Evolutionary conservation across 2,888 invertebrate species (phyloP).

Genomic region (Criorhina ranunculi): DNA sequence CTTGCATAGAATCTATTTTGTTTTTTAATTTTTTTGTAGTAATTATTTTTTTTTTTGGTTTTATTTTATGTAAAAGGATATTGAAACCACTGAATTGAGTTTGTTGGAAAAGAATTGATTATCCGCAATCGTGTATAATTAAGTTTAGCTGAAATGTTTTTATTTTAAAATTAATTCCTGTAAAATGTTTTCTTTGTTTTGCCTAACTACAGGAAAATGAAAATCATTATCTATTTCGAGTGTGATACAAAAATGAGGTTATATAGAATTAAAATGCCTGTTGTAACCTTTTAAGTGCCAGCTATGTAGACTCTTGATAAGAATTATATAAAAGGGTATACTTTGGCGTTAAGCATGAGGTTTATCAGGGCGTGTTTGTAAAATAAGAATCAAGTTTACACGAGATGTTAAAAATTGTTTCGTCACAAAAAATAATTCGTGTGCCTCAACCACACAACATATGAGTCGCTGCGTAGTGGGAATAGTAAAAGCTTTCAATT

Average conservation of each 20-base stretch:
- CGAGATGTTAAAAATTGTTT: too few relatives aligned
- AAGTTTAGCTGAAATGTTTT: constrained; percentile 29
- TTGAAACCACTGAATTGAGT: constrained; percentile 76
- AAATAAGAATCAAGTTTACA: too few relatives aligned
- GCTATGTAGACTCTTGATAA: too few relatives aligned
- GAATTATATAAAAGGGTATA: too few relatives aligned
- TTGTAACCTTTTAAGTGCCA: too few relatives aligned
- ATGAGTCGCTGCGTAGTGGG: too few relatives aligned
- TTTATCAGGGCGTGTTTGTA: too few relatives aligned
- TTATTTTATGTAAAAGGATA: constrained; percentile 51
- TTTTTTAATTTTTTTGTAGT: constrained; percentile 5
- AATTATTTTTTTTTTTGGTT: constrained; percentile 2
- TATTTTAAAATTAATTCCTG: constrained; percentile 16
- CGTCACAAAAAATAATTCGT: too few relatives aligned
- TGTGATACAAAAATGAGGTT: background rate
- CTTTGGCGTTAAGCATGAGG: too few relatives aligned
- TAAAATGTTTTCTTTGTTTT: constrained; percentile 30
- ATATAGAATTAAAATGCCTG: too few relatives aligned
- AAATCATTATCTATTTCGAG: constrained; percentile 2
- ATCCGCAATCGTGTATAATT: constrained; percentile 44
- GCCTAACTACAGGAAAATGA: constrained; percentile 53
- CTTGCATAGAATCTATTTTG: constrained; percentile 17
- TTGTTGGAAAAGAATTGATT: constrained; percentile 69
- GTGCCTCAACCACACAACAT: too few relatives aligned
- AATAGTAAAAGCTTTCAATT: too few relatives aligned